phyloP scores from a whole-genome alignment of 2,888 invertebrate genomes.

The Pycnomerus fuliginosus region DNA sequence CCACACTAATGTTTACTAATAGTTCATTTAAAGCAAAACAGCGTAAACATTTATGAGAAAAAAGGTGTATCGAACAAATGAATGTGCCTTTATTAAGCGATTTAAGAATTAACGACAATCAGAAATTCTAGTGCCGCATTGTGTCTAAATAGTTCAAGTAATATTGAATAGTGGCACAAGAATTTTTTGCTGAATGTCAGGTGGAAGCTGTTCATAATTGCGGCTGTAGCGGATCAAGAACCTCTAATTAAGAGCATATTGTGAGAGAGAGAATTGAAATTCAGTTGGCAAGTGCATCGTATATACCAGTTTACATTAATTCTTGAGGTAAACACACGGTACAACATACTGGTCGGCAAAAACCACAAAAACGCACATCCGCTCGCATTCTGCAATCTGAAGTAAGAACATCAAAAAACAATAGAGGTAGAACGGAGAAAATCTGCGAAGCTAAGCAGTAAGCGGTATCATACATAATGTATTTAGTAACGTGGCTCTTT shows the following conservation, averaged over 20 bases:
- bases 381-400: slow-evolving; percentile 38
- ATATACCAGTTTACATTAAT: slow-evolving; percentile 37
- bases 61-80: no score
- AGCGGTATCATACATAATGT: slow-evolving; percentile 39
- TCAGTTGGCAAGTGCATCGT: slow-evolving; percentile 16
- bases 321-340: slow-evolving; percentile 37
- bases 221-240: slow-evolving; percentile 22
- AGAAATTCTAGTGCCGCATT: no score
- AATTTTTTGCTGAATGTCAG: no score
- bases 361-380: slow-evolving; percentile 41
- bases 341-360: slow-evolving; percentile 30
- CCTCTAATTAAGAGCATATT: slow-evolving; percentile 21
- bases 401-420: slow-evolving; percentile 41
- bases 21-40: no score
- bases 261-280: slow-evolving; percentile 12
- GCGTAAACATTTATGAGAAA: no score
- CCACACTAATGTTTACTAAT: no score
- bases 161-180: no score
- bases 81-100: no score
- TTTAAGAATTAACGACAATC: no score
- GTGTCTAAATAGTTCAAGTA: no score
- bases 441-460: slow-evolving; percentile 41
- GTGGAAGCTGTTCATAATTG: no score
- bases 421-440: slow-evolving; percentile 39
- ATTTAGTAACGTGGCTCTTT: slow-evolving; percentile 45